Base-by-base conservation (phyloP, 2,888 invertebrate genomes). In the Lampropteryx suffumata region DNA sequence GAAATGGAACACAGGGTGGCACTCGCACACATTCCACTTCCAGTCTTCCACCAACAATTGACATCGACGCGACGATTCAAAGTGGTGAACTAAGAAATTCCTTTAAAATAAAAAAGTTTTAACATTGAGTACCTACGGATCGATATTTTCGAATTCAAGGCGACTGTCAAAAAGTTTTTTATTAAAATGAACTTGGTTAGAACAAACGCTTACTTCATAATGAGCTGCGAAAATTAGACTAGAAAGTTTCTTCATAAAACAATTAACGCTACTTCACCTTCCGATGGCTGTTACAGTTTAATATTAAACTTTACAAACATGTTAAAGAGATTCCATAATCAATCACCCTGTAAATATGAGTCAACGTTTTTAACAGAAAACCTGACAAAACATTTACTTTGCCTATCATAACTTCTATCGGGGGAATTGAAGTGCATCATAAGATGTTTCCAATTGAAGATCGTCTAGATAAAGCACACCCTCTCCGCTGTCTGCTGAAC, bases 391-490 rank as follows among this genome's bases (percentile, higher is more conserved):
- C 44, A 36, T 50, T 57, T 41, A 48, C 14, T 50, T 50, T 43
- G 55, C 35, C 46, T 55, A 59, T 59, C 54, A 48, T 55, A 50
- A 52, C 29, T 59, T 47, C 35, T 39, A 57, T 55, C 57, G 55
- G 37, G 50, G 35, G 40, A 42, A 58, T 50, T 41, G 30, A 29
- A 48, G 64, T 55, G 60, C 61, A 62, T 53, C 41, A 48, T 52
- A 58, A 68, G 63, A 57, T 61, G 52, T 53, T 63, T 59, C 58
- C 61, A 69, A 63, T 53, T 61, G 54, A 28, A 67, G 76, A 78
- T 77, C 67, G 64, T 57, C 55, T 67, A 69, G 80, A 80, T 80
- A 79, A 49, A 61, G 63, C 80, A 80, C 69, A 65, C 61, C 42
- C 48, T 55, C 54, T 30, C 45, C 53, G 55, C 64, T 64, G 59